A percentile compares a stretch with the other conserved stretches of the same genome.
These are phyloP conservation scores for Arge pagana DNA, from an alignment of 2,888 invertebrate species.

Conservation along the genomic window DNA sequence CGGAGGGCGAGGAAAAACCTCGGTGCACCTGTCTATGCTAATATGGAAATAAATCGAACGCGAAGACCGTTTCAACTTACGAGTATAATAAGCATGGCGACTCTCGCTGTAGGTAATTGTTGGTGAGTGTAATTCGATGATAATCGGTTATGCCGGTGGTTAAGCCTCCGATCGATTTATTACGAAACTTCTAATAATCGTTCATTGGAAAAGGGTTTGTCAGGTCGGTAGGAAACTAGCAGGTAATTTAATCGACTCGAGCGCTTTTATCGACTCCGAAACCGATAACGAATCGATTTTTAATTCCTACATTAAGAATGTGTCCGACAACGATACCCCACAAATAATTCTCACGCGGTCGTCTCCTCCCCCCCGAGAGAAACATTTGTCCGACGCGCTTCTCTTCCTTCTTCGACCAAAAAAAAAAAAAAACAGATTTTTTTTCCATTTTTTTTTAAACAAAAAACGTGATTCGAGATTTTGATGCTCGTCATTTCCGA, in stretches of 20 bases:
- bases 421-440: too few species aligned
- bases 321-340: too few species aligned
- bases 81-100: constrained; percentile 10
- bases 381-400: too few species aligned
- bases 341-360: too few species aligned
- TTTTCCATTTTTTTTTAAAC: too few species aligned
- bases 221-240: background rate
- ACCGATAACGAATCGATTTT: too few species aligned
- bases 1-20: background rate
- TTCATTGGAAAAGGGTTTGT: constrained; percentile 11
- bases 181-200: background rate
- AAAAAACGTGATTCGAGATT: too few species aligned
- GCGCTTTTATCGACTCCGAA: too few species aligned
- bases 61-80: constrained; percentile 7
- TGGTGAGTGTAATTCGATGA: constrained; percentile 11
- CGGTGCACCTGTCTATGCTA: constrained; percentile 29
- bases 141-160: constrained; percentile 13
- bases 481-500: too few species aligned
- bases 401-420: too few species aligned
- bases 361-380: too few species aligned
- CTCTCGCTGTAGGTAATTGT: constrained; percentile 13
- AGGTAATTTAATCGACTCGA: background rate
- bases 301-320: too few species aligned
- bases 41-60: constrained; percentile 26
- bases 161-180: constrained; percentile 9